Conservation (phyloP, 2,797 vertebrate genomes). For the Syngnathus acus region DNA sequence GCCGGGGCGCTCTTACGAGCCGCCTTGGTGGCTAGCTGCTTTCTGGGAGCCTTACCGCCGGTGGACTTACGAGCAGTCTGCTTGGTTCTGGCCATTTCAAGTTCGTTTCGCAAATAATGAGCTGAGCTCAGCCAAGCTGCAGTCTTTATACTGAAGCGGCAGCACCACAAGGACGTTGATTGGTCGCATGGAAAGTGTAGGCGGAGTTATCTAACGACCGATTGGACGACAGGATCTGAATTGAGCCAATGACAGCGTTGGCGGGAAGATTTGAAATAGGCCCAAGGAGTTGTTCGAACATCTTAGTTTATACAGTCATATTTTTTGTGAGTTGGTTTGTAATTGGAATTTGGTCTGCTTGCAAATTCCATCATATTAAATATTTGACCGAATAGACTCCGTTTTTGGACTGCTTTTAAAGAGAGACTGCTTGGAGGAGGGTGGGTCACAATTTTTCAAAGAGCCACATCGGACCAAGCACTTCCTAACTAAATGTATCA, state of each 20-base stretch:
- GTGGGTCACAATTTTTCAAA: too few relatives aligned
- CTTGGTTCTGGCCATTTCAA: constrained; percentile 12
- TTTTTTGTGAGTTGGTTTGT: background rate
- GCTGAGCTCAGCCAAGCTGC: accelerated
- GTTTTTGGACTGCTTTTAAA: too few relatives aligned
- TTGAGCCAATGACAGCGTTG: background rate
- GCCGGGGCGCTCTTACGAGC: constrained; percentile 10
- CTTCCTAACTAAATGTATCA: too few relatives aligned
- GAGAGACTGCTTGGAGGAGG: too few relatives aligned
- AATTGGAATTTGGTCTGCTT: too few relatives aligned
- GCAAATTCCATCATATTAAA: too few relatives aligned
- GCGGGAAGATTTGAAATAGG: background rate
- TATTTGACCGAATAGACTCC: too few relatives aligned
- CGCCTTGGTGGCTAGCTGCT: constrained; percentile 3
- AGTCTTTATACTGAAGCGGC: background rate
- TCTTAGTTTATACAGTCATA: background rate
- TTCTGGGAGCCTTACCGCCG: constrained; percentile 3
- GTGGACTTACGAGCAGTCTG: constrained; percentile 5
- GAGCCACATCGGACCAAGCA: too few relatives aligned
- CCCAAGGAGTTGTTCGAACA: background rate
- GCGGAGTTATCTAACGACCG: background rate
- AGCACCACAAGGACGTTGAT: background rate
- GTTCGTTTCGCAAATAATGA: accelerated
- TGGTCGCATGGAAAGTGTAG: background rate
- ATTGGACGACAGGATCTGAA: constrained; percentile 1